Base-by-base conservation (phyloP, 2,888 invertebrate species). In the Dicycla oo region DNA sequence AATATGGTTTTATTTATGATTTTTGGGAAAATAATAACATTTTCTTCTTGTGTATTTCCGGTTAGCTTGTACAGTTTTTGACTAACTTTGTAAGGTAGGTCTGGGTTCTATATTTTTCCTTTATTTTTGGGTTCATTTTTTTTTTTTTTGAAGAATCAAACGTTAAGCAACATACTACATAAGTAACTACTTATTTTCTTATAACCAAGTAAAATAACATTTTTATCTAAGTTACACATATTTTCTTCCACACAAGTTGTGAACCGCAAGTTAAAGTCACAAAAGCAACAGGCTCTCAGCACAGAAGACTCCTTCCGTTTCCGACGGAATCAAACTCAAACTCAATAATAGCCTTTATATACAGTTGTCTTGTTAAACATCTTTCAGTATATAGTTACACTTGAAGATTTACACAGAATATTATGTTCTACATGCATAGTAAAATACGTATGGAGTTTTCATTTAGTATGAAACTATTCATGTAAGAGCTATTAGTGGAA, bases 211-310 rank as follows among this genome's bases (percentile, higher is more conserved):
- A 3, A 69, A 70, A 57, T 47, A 38, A 20, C 13, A 34, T 3
- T 10, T 62, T 57, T 18, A 43, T 62, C 1, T 20, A 51, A 57
- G 30, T 72, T 40, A 57, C 45, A 34, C 6, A 79, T 75, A 76
- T 65, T 81, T 75, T 54, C 56, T 65, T 65, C 20, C 10, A 57
- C 53, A 54, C 56, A 67, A 70, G 53, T 79, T 68, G 6, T 26
- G 15, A 57, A 51, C 64, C 47, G 26, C 66, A 67, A 77, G 57
- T 67, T 69, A 40, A n/a, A n/a, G 30, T 76, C 70, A 67, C 57
- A 47, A 80, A 80, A 72, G 83, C 83, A 84, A 84, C 84, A 84
- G 85, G 86, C 82, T 78, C 71, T 71, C 69, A n/a, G n/a, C n/a
- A 63, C 67, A 66, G 78, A 81, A 75, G 70, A 70, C 83, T 75